These are phyloP conservation scores for Poecilia velifera DNA, from an alignment of 2,797 vertebrate genomes.

Conservation along the genomic window DNA sequence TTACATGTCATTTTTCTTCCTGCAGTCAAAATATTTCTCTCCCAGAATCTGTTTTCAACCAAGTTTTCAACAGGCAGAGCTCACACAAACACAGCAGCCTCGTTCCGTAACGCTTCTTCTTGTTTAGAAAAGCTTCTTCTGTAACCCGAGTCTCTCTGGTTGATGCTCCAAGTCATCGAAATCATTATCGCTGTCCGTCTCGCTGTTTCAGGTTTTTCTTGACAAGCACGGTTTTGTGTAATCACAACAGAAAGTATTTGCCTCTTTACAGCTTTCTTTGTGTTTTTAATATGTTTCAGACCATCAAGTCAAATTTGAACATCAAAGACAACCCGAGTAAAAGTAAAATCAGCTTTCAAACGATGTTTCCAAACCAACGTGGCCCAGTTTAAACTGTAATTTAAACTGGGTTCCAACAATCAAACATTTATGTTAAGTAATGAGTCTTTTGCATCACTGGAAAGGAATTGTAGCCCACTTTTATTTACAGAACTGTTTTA, in stretches of 20 bases:
- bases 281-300: not conserved
- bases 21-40: constrained; percentile 41
- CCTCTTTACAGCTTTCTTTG: not conserved
- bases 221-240: not conserved
- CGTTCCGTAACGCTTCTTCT: constrained; percentile 15
- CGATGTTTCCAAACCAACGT: not conserved
- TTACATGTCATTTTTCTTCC: constrained; percentile 21
- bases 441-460: not conserved
- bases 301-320: not conserved
- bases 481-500: not conserved
- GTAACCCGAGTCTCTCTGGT: constrained; percentile 2
- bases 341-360: not conserved
- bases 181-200: constrained; percentile 1
- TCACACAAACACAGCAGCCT: constrained; percentile 48
- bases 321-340: not conserved
- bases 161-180: constrained; percentile 14
- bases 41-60: constrained; percentile 12
- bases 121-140: constrained; percentile 10
- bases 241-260: not conserved
- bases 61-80: constrained; percentile 43
- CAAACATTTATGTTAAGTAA: not conserved
- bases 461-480: not conserved
- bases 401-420: not conserved
- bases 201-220: not conserved
- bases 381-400: not conserved